A percentile compares a stretch with the other conserved stretches of the same genome.
These are phyloP conservation scores for Antheraea mylitta DNA, from an alignment of 1,140 invertebrate genomes.

Conservation along the genomic window DNA sequence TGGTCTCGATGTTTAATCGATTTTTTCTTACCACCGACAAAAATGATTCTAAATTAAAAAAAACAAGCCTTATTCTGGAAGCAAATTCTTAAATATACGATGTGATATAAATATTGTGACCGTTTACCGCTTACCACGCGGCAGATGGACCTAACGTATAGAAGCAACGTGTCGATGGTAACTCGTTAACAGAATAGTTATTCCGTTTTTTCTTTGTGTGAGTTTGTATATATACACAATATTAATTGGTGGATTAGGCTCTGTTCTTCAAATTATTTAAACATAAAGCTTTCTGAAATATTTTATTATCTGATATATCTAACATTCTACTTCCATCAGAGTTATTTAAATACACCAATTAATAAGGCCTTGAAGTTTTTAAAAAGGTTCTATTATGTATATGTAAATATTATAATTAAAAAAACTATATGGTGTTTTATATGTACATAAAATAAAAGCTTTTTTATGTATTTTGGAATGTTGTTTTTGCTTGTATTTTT, in stretches of 20 bases:
- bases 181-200: constrained; percentile 29
- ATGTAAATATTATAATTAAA: background rate
- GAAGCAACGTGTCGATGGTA: constrained; percentile 69
- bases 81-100: background rate
- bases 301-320: too few species aligned
- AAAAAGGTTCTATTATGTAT: background rate
- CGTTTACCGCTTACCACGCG: constrained; percentile 71
- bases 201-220: constrained; percentile 45
- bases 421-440: too few species aligned
- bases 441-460: too few species aligned
- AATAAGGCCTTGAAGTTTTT: background rate
- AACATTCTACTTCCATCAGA: too few species aligned
- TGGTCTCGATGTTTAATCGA: too few species aligned
- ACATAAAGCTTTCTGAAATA: too few species aligned
- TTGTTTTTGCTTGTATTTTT: too few species aligned
- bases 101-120: constrained; percentile 28
- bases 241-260: constrained; percentile 35
- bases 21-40: too few species aligned
- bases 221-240: constrained; percentile 37
- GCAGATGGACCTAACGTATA: constrained; percentile 78
- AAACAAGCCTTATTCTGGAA: too few species aligned
- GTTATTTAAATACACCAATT: background rate
- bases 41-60: too few species aligned
- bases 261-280: too few species aligned
- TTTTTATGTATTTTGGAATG: too few species aligned